Base-by-base conservation (phyloP, 2,888 invertebrate genomes). In the Amaurobius ferox region DNA sequence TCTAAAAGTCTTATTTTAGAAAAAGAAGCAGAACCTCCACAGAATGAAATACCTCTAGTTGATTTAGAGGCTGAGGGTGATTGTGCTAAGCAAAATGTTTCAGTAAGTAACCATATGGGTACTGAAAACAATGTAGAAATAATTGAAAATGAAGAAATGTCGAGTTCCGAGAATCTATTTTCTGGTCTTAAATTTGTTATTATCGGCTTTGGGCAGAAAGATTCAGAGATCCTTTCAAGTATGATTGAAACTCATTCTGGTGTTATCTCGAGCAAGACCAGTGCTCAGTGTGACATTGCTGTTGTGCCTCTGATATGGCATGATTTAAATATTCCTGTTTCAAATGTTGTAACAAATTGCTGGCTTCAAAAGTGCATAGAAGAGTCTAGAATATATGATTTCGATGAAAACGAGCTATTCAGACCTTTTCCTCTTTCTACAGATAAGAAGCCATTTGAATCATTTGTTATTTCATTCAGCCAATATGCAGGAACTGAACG, bases 391-490 rank as follows among this genome's bases (percentile, higher is more conserved):
- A 64, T 91, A 44, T 86, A 90, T 39, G 89, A 90, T 30, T 88
- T 90, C 6, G 86, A 89, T 44, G 87, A 86, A 40, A 90, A 91
- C 83, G 89, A 89, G 26, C 86, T 92, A 11, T 91, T 90, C 86
- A 88, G 29, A 66, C 93, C 93, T 0, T 89, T 93, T 30, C 91
- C 92, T 0, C 91, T 91, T 5, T 89, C 91, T 1, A 90, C 92
- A 0, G 89, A 89, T 1, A 76, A 86, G 5, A 91, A 92, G 74
- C 94, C 94, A 0, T 91, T 97, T 26, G 89, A 91, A 0, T 94
- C 94, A 62, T 95, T 95, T 89, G 95, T 96, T 0, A 93, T 97
- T 78, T 95, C 95, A 11, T 93, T 96, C 88, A 97, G 96, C 89
- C 94, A 95, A 0, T 97, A 96, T 91, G 92, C 93, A 13, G 94